Conservation (phyloP, 2,888 invertebrate genomes). For the Hyles lineata region DNA sequence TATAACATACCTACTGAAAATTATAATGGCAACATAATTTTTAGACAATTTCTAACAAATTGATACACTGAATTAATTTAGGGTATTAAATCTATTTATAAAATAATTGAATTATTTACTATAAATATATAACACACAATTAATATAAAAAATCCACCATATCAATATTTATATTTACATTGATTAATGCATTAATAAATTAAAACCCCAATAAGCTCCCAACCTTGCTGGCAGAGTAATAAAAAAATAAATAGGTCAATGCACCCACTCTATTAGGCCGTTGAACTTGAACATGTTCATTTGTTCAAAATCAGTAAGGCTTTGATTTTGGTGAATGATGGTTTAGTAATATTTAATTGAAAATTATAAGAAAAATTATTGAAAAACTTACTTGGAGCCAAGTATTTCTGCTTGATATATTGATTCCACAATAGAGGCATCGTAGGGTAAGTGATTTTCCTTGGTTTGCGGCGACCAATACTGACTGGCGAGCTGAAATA, state of each 20-base stretch:
- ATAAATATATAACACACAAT: background rate
- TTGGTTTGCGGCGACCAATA: slow-evolving; percentile 96
- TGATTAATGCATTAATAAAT: background rate
- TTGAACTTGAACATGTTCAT: slow-evolving; percentile 70
- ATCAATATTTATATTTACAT: background rate
- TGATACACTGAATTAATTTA: background rate
- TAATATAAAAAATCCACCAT: background rate
- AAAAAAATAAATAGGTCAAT: slow-evolving; percentile 69
- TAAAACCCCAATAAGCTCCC: background rate
- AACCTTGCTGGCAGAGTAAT: slow-evolving; percentile 54
- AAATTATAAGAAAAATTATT: slow-evolving; percentile 34
- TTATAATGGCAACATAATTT: too few relatives aligned
- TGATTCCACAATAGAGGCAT: slow-evolving; percentile 92
- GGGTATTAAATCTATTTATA: background rate
- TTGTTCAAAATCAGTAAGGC: slow-evolving; percentile 76
- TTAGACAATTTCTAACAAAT: too few relatives aligned
- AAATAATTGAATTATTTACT: background rate
- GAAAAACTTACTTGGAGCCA: slow-evolving; percentile 88
- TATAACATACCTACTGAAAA: too few relatives aligned
- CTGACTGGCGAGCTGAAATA: slow-evolving; percentile 91
- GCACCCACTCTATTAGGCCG: slow-evolving; percentile 71
- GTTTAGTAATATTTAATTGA: slow-evolving; percentile 42
- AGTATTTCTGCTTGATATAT: slow-evolving; percentile 95
- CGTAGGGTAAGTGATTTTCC: slow-evolving; percentile 89
- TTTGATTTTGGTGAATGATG: slow-evolving; percentile 55